A percentile compares a stretch with the other conserved stretches of the same genome.
phyloP scores from a whole-genome alignment of 2,888 invertebrate species.

The Drosophila pseudotalamancana region DNA sequence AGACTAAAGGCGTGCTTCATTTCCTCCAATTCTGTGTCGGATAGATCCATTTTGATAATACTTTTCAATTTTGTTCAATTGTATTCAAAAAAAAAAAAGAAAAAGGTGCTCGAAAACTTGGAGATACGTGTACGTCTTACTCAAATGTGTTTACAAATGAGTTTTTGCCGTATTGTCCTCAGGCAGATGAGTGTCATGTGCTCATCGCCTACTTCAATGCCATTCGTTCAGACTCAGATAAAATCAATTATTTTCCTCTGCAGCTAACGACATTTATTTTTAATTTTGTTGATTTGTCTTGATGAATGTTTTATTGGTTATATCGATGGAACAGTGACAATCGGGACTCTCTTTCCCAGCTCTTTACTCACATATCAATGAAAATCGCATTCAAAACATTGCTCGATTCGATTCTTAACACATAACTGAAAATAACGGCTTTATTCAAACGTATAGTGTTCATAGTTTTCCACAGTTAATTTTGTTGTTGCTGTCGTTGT shows the following conservation, averaged over 20 bases:
- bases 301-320: too few species aligned
- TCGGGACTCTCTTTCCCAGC: neutral
- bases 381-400: too few species aligned
- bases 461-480: neutral
- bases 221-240: too few species aligned
- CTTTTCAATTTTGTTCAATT: constrained; percentile 4
- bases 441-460: neutral
- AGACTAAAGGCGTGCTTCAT: neutral
- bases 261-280: too few species aligned
- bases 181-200: too few species aligned
- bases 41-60: neutral
- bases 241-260: too few species aligned
- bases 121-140: too few species aligned
- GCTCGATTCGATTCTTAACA: neutral
- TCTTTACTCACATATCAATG: neutral
- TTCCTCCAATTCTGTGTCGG: neutral
- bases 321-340: too few species aligned
- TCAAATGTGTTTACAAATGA: neutral
- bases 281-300: neutral
- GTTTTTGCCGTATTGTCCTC: neutral
- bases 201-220: neutral
- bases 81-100: neutral
- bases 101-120: too few species aligned
- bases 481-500: constrained; percentile 3
- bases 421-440: neutral